A percentile compares a stretch with the other conserved stretches of the same genome.
These are phyloP conservation scores for Engraulis encrasicolus DNA, from an alignment of 2,113 vertebrate genomes.

Conservation along the genomic window DNA sequence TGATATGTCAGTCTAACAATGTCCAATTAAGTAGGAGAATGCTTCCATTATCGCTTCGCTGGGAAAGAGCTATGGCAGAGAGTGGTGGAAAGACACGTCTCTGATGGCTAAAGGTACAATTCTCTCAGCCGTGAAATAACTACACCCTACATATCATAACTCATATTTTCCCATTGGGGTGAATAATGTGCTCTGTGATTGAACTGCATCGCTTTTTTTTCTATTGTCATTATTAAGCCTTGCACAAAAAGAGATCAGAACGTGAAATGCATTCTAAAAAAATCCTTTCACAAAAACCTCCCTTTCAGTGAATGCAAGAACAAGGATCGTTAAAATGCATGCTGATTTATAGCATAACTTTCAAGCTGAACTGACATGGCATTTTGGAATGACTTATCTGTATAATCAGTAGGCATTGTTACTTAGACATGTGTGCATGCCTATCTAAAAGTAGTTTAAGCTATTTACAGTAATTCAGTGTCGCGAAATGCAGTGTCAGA, in stretches of 20 bases:
- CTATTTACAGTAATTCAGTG: too few species aligned
- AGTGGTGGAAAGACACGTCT: constrained; percentile 59
- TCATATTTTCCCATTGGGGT: constrained; percentile 67
- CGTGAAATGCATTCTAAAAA: neutral
- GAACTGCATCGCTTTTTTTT: constrained; percentile 44
- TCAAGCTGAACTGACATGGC: neutral
- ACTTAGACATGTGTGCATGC: neutral
- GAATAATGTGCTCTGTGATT: constrained; percentile 69
- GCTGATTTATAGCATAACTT: constrained; percentile 13
- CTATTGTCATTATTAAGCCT: too few species aligned
- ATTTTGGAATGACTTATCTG: neutral
- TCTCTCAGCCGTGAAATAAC: constrained; percentile 79
- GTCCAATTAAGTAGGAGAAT: constrained; percentile 81
- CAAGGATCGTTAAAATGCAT: constrained; percentile 43
- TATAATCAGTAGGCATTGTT: neutral
- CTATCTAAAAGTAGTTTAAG: neutral
- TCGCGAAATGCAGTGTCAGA: too few species aligned
- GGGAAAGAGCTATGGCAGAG: constrained; percentile 63
- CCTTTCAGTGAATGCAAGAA: neutral
- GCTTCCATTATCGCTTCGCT: constrained; percentile 76
- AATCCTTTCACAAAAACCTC: neutral
- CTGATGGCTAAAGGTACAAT: constrained; percentile 69
- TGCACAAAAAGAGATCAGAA: neutral
- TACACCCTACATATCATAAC: constrained; percentile 72
- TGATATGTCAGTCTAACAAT: constrained; percentile 78